phyloP scores from a whole-genome alignment of 2,888 invertebrate species.

The Drepana falcataria region DNA sequence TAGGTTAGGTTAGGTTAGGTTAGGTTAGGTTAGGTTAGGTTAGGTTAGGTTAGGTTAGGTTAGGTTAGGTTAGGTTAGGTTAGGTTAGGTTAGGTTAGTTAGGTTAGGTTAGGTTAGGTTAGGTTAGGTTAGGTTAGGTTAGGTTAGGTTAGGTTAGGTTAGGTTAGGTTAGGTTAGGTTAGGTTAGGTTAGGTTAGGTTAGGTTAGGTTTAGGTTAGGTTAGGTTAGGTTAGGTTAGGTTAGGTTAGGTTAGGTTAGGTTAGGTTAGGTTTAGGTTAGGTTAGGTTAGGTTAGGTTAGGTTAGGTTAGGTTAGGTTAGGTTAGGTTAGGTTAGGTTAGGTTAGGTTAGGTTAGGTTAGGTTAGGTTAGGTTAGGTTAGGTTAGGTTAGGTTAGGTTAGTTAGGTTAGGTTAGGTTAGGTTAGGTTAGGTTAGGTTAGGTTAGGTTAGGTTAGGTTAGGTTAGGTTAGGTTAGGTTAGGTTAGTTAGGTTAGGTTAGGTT shows the following conservation, averaged over 20 bases:
- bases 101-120: slow-evolving; percentile 10
- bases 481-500: slow-evolving; percentile 10
- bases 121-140: slow-evolving; percentile 12
- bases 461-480: slow-evolving; percentile 6
- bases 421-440: slow-evolving; percentile 4
- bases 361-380: slow-evolving; percentile 11
- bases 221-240: slow-evolving; percentile 14
- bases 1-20: slow-evolving; percentile 11
- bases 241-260: slow-evolving; percentile 17
- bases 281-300: slow-evolving; percentile 7
- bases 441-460: slow-evolving; percentile 3
- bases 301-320: slow-evolving; percentile 6
- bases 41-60: slow-evolving; percentile 11
- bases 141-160: slow-evolving; percentile 12
- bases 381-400: slow-evolving; percentile 10
- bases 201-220: slow-evolving; percentile 10
- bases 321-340: slow-evolving; percentile 13
- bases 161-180: slow-evolving; percentile 12
- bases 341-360: slow-evolving; percentile 17
- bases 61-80: slow-evolving; percentile 11
- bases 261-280: slow-evolving; percentile 17
- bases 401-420: slow-evolving; percentile 7
- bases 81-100: slow-evolving; percentile 12
- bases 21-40: slow-evolving; percentile 9
- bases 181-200: slow-evolving; percentile 10